Conservation (phyloP, 2,888 invertebrate genomes). For the Acronicta alni region DNA sequence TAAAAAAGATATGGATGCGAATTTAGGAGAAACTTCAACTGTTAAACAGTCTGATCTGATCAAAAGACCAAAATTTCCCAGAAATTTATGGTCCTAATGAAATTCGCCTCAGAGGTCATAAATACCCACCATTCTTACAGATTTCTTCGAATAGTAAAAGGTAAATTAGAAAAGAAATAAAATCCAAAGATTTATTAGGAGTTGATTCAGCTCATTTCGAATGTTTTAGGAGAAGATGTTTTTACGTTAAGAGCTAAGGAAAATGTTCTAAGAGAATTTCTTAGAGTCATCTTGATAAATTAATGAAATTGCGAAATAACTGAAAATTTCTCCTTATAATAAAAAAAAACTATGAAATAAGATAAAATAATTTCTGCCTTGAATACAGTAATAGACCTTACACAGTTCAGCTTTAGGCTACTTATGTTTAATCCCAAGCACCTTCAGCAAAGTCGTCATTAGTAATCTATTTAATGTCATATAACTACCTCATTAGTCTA, state of each 20-base stretch:
- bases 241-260: slow-evolving; percentile 32
- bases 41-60: slow-evolving; percentile 15
- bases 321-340: background rate
- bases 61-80: slow-evolving; percentile 31
- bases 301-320: background rate
- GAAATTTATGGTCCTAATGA: slow-evolving; percentile 39
- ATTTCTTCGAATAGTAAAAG: slow-evolving; percentile 28
- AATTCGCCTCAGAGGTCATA: slow-evolving; percentile 37
- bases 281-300: slow-evolving; percentile 27
- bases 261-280: slow-evolving; percentile 18
- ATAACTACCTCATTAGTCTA: too few relatives aligned
- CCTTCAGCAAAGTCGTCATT: too few relatives aligned
- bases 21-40: slow-evolving; percentile 15
- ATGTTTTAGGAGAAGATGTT: slow-evolving; percentile 23
- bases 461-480: too few relatives aligned
- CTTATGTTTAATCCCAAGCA: too few relatives aligned
- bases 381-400: too few relatives aligned
- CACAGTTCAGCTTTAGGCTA: too few relatives aligned
- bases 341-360: background rate
- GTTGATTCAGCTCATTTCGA: slow-evolving; percentile 36
- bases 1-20: slow-evolving; percentile 37
- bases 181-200: slow-evolving; percentile 30
- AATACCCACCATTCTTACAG: slow-evolving; percentile 34
- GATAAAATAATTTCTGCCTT: too few relatives aligned
- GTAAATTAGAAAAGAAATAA: slow-evolving; percentile 50